A percentile compares a stretch with the other conserved stretches of the same genome.
phyloP scores from a whole-genome alignment of 2,113 vertebrate species.

The Pseudorectes ferrugineus region DNA sequence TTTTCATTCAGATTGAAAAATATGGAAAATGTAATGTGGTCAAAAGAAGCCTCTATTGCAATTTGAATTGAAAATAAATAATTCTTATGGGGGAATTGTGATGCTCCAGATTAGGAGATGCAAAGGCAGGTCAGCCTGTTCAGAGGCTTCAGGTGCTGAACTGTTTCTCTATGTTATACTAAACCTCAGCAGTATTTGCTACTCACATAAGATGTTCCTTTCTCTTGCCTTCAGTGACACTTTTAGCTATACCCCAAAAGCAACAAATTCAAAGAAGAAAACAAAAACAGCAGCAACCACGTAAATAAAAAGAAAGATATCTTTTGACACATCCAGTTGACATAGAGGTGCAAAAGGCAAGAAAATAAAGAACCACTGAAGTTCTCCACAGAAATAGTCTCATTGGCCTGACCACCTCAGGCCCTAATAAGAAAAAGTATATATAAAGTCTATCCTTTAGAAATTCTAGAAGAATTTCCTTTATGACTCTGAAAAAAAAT shows the following conservation, averaged over 20 bases:
- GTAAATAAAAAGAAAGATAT: not conserved
- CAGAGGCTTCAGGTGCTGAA: not conserved
- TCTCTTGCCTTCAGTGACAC: not conserved
- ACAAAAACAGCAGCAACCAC: not conserved
- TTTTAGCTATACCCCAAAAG: not conserved
- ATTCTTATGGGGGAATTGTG: not conserved
- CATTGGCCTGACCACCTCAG: not conserved
- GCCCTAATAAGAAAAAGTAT: not conserved
- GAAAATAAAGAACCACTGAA: not conserved
- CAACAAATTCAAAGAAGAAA: not conserved
- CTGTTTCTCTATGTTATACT: not conserved
- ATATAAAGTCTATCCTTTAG: not conserved
- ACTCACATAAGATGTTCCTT: not conserved
- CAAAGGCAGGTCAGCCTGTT: not conserved
- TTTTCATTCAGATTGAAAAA: not conserved
- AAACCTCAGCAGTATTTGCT: not conserved
- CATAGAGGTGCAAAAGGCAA: not conserved
- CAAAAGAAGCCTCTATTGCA: not conserved
- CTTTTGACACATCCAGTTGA: not conserved
- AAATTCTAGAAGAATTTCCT: not conserved
- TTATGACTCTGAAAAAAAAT: not conserved
- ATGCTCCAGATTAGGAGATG: not conserved
- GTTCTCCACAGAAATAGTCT: not conserved
- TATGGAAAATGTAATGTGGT: fast-evolving
- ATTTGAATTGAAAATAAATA: not conserved